Base-by-base conservation (phyloP, 1,140 invertebrate genomes). In the Ips typographus region DNA sequence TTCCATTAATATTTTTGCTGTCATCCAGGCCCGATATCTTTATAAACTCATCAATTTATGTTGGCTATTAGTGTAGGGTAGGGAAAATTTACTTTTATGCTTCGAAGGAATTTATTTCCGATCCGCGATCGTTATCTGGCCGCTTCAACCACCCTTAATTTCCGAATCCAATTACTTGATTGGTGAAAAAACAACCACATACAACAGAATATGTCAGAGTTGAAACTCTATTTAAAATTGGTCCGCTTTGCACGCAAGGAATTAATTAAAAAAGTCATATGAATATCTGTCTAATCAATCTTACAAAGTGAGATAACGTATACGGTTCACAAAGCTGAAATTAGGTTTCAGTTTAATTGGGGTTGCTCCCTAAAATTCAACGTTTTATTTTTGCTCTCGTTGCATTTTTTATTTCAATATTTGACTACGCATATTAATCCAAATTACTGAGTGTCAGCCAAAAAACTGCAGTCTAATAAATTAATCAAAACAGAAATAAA, bases 1-100 rank as follows among this genome's bases (percentile, higher is more conserved):
- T 57, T 69, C 60, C 67, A 69, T 69, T 69, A 69, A 69, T 69
- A 69, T 69, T 69, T 69, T 62, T 63, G 52, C 67, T 61, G 67
- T 69, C 67, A 69, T 40, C 39, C 38, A 40, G 41, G 53, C 59
- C 58, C 40, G 44, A 69, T 69, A 69, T 69, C 67, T 69, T 63
- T 69, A 69, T 68, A 68, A 56, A 56, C 67, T 61, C 49, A 69
- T 62, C 57, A 69, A 69, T 69, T 61, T 52, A 62, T 38, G 58
- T 59, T 51, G 57, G n/a, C 36, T 43, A 59, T 49, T 49, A 49
- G 22, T 8, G 44, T 8, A 49, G 6, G 44, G 44, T 8, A 49
- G 44, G 44, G 44, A 49, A 49, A 49, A 49, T 6, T 22, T 49
- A 49, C 44, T 49, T 49, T 49, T 49, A 49, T 49, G 22, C 22